Evolutionary conservation across 2,113 vertebrate genomes (phyloP).

Genomic region (Paradoxurus hermaphroditus): DNA sequence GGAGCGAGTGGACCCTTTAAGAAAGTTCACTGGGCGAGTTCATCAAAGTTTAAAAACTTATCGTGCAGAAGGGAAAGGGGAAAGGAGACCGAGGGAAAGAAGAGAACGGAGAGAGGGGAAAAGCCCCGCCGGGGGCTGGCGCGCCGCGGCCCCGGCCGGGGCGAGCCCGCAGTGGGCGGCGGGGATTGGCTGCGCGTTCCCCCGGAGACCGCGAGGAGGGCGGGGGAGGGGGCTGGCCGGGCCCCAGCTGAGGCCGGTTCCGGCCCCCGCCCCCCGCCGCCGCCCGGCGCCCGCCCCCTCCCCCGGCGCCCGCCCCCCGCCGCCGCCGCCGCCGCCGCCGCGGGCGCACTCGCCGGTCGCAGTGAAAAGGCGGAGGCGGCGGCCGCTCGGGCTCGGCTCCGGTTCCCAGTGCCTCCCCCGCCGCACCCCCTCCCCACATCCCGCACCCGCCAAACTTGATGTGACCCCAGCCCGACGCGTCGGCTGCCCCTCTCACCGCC

Average conservation of each 20-base stretch:
- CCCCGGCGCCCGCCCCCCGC: constrained; percentile 40
- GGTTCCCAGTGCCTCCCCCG: constrained; percentile 2
- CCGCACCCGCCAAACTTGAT: constrained; percentile 54
- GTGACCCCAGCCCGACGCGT: constrained; percentile 35
- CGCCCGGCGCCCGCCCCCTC: constrained; percentile 42
- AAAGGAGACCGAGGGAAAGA: not conserved
- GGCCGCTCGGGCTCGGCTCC: constrained; percentile 18
- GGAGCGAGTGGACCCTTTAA: constrained; percentile 78
- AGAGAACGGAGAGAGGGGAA: too few species aligned
- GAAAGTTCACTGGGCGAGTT: constrained; percentile 79
- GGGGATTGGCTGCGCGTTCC: constrained; percentile 79
- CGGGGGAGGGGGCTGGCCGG: constrained; percentile 59
- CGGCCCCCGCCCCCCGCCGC: constrained; percentile 63
- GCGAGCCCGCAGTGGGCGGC: constrained; percentile 45
- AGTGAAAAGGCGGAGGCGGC: constrained; percentile 68
- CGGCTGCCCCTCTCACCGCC: constrained; percentile 5
- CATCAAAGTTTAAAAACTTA: constrained; percentile 83
- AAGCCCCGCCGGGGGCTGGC: not conserved
- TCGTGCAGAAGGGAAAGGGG: constrained; percentile 23
- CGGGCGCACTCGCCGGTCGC: constrained; percentile 62
- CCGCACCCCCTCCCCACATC: not conserved
- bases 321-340: constrained; percentile 48
- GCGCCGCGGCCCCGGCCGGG: not conserved
- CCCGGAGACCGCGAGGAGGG: constrained; percentile 67
- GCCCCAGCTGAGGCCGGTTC: constrained; percentile 72